These are phyloP conservation scores for Antheraea assamensis DNA, from an alignment of 2,888 invertebrate species.

Conservation along the genomic window DNA sequence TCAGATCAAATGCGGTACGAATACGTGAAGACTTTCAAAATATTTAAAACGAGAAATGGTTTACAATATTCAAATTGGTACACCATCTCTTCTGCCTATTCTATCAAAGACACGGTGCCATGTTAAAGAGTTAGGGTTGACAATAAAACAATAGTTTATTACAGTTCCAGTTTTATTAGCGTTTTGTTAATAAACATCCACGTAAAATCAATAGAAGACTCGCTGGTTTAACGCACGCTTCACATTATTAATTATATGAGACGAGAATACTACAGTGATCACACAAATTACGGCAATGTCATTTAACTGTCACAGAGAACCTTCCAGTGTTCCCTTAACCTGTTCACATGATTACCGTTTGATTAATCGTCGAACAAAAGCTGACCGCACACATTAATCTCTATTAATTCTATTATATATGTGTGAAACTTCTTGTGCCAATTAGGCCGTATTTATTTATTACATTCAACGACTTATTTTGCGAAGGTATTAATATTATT, in stretches of 20 bases:
- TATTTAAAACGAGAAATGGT: too few species aligned
- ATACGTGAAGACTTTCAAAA: too few species aligned
- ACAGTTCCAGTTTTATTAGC: conserved; percentile 69
- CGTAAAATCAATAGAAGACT: conserved; percentile 61
- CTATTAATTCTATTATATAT: neutral
- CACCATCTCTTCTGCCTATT: too few species aligned
- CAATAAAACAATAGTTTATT: conserved; percentile 41
- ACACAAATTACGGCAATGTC: neutral
- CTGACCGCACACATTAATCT: neutral
- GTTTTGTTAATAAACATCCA: conserved; percentile 76
- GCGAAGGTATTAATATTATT: too few species aligned
- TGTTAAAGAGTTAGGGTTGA: neutral
- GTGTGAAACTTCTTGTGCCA: neutral
- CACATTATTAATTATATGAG: conserved; percentile 28
- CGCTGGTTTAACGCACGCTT: conserved; percentile 57
- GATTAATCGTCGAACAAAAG: neutral
- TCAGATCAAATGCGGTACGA: too few species aligned
- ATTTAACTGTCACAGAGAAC: neutral
- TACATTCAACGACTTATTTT: too few species aligned
- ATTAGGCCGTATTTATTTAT: neutral
- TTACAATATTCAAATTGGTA: too few species aligned
- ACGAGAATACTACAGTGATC: neutral
- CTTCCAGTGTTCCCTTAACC: neutral
- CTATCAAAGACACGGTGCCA: too few species aligned
- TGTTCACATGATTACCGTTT: neutral